Conservation (phyloP, 2,113 vertebrate species). For the Eurypyga helias region DNA sequence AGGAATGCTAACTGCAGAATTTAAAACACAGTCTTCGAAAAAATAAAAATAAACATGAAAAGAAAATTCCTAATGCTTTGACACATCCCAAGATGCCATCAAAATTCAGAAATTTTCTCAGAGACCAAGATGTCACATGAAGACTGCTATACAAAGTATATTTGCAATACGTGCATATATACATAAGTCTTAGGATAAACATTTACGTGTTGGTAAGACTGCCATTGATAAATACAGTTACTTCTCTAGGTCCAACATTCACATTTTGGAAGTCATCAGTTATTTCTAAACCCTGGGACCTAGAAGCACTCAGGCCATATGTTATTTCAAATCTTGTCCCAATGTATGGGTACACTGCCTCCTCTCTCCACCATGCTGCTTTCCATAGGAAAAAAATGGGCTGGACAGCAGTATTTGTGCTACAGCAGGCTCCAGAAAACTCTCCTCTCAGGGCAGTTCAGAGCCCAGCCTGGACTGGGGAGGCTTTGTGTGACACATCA, state of each 20-base stretch:
- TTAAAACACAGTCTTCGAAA: not conserved
- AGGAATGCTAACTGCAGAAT: not conserved
- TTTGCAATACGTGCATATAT: not conserved
- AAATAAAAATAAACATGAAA: not conserved
- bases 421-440: not conserved
- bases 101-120: not conserved
- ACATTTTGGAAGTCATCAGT: not conserved
- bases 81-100: not conserved
- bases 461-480: not conserved
- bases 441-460: not conserved
- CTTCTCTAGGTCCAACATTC: not conserved
- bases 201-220: not conserved
- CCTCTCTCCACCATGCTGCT: not conserved
- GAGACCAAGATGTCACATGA: not conserved
- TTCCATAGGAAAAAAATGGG: not conserved
- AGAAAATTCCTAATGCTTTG: not conserved
- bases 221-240: not conserved
- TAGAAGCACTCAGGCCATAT: not conserved
- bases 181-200: rapidly evolving
- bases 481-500: not conserved
- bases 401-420: not conserved
- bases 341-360: not conserved
- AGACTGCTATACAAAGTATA: not conserved
- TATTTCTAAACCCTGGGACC: not conserved
- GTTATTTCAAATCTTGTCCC: not conserved